Evolutionary conservation across 2,113 vertebrate species (phyloP), one percentile per base, ranked within the genome.

Genomic region (Cyprinus carpio): DNA sequence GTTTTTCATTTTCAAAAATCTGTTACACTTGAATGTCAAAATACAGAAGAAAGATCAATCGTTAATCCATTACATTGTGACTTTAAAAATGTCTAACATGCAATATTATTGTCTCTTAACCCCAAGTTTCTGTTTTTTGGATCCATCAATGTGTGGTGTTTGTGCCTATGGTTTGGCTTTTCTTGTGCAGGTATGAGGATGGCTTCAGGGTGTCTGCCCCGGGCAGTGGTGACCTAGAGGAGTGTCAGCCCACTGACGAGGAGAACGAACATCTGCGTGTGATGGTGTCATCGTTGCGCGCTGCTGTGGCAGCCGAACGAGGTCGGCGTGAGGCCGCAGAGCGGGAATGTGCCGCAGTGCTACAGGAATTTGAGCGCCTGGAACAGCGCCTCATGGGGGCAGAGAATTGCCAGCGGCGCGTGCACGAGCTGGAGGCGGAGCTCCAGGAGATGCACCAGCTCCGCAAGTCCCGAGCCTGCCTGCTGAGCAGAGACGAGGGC

Each of bases 401-500:
- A n/a, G 97, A 98, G 90, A 96, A 95, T 89, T 99, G 97, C 93
- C 96, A 96, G 87, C 93, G 96, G 81, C 95, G 98, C 6, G 96
- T 99, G 81, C 96, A 94, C 84, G 98, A 99, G 89, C 95, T 99
- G 23, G 98, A 99, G 88, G 96, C 96, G 0, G 98, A 99, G 93
- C 94, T 99, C 10, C 94, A 95, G 62, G 98, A 99, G 95, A 95
- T 99, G 89, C 98, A 98, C 89, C 97, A 97, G 92, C 96, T 99
- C 93, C 95, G 97, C 84, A 96, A 96, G 90, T 97, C 96, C 82
- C 95, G 97, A 87, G 92, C 94, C 64, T 97, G 96, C 86, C 93
- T 98, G 86, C 93, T 97, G 72, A 94, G 94, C 65, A 94, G 92
- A 56, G 91, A 97, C 20, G 97, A 98, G 51, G 94, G 96, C 86